Conservation (phyloP, 2,113 vertebrate species). For the Cygnus buccinator region DNA sequence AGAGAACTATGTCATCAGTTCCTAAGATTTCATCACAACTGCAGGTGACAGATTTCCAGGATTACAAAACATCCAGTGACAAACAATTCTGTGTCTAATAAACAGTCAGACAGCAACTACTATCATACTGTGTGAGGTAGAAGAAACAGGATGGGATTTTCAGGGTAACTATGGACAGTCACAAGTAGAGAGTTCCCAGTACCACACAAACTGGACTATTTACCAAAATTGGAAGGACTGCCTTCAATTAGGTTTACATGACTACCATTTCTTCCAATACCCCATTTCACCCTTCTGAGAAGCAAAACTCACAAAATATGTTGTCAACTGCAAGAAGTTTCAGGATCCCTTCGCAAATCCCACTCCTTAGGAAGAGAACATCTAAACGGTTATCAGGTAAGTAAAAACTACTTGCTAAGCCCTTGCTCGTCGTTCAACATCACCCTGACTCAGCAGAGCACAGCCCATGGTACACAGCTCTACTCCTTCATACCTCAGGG, state of each 20-base stretch:
- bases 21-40: not conserved
- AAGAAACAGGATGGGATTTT: not conserved
- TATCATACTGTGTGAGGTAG: not conserved
- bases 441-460: not conserved
- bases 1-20: not conserved
- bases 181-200: not conserved
- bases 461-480: not conserved
- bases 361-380: not conserved
- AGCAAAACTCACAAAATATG: not conserved
- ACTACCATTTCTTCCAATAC: not conserved
- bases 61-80: not conserved
- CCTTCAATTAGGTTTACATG: rapidly evolving
- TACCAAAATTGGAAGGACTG: not conserved
- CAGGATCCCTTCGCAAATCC: not conserved
- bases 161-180: not conserved
- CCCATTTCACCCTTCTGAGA: not conserved
- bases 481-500: not conserved
- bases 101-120: not conserved
- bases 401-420: not conserved
- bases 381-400: not conserved
- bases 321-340: not conserved
- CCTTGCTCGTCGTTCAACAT: not conserved
- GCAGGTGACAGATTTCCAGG: not conserved
- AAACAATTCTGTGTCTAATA: not conserved
- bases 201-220: not conserved